Base-by-base conservation (phyloP, 2,113 vertebrate species). In the Archocentrus centrarchus region DNA sequence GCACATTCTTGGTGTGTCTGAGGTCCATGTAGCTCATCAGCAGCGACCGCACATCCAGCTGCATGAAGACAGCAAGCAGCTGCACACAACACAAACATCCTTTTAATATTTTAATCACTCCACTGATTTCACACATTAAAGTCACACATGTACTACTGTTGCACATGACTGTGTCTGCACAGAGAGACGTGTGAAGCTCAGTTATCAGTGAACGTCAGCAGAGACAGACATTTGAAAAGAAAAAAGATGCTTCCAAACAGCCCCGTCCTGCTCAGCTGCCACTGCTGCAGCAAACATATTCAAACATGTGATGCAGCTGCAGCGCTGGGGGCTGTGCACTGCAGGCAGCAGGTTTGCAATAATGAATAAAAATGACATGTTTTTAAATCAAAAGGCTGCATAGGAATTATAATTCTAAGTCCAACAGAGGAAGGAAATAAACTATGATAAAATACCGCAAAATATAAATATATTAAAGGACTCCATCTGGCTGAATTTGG, bases 21-120 rank as follows among this genome's bases (percentile, higher is more conserved):
- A 99, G 93, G 90, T 99, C 97, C 2, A 99, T 97, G 95, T 99
- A 99, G 89, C 96, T 97, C 97, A 99, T 98, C 95, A 99, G 97
- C 90, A 99, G 80, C 9, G 97, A 97, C 6, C 97, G 95, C 11
- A 97, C 97, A 75, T 98, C 97, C 88, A 98, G 93, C 80, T 98
- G 97, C 98, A 99, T 98, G 93, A 99, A 99, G 86, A 98, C 97
- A 15, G 97, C 97, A 5, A 99, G 95, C 83, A 99, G 86, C 98
- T 99, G 91, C 77, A 92, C 80, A 39, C 63, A 2, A 70, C 9
- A 78, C 9, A 17, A 1, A 44, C 30, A 10, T 10, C 24, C 22
- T 15, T 15, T 39, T 0, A 0, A 41, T 24, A 8, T 4, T 64
- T 22, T 11, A 39, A 1, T n/a, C 37, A 13, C 61, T 39, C 6